These are phyloP conservation scores for Gavialis gangeticus DNA, from an alignment of 2,113 vertebrate species.

Conservation along the genomic window DNA sequence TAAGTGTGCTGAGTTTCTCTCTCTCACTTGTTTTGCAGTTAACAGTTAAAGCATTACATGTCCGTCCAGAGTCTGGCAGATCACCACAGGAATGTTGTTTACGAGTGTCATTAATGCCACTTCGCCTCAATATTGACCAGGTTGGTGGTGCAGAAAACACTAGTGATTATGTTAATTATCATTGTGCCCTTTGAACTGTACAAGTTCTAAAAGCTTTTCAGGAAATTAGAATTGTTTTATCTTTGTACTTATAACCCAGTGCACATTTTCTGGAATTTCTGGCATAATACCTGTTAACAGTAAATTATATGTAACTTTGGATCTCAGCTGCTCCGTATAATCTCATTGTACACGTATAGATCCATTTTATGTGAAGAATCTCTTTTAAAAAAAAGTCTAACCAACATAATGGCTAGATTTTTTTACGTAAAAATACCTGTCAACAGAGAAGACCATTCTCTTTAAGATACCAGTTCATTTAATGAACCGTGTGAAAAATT, in stretches of 20 bases:
- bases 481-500: not conserved
- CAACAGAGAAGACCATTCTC: not conserved
- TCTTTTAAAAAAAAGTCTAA: not conserved
- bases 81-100: conserved; percentile 96
- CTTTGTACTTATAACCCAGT: not conserved
- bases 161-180: not conserved
- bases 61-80: conserved; percentile 92
- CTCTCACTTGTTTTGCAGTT: conserved; percentile 78
- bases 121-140: conserved; percentile 99
- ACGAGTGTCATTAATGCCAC: conserved; percentile 93
- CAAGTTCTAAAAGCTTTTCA: not conserved
- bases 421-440: not conserved
- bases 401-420: not conserved
- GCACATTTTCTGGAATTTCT: not conserved
- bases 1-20: not conserved
- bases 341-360: not conserved
- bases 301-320: not conserved
- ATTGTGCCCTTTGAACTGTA: not conserved
- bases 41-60: conserved; percentile 93
- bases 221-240: not conserved
- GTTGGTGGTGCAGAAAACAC: conserved; percentile 68
- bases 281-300: not conserved
- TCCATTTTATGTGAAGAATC: not conserved
- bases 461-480: not conserved
- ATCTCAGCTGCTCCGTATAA: not conserved